phyloP scores from a whole-genome alignment of 2,888 invertebrate genomes.

The Brassicogethes aeneus region DNA sequence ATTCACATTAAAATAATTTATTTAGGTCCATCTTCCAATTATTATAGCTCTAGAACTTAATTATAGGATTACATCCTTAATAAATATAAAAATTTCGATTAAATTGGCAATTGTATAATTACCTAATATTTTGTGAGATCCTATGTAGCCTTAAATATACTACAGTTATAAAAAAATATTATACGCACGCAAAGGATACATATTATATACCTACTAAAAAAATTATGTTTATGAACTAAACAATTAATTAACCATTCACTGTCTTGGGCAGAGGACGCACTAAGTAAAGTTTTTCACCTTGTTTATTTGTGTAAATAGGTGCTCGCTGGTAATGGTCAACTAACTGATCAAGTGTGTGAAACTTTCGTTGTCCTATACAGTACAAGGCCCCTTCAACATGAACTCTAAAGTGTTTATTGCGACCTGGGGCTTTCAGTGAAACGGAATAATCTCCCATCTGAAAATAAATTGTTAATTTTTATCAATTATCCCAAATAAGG shows the following conservation, averaged over 20 bases:
- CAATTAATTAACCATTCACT: slow-evolving; percentile 26
- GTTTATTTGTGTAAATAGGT: slow-evolving; percentile 96
- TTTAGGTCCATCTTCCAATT: no score
- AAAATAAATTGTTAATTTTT: no score
- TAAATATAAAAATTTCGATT: no score
- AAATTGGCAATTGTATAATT: no score
- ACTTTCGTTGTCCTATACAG: slow-evolving; percentile 97
- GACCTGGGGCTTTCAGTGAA: slow-evolving; percentile 92
- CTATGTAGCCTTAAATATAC: background rate
- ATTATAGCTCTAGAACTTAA: no score
- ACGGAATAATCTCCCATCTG: slow-evolving; percentile 98
- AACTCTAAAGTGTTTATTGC: slow-evolving; percentile 99
- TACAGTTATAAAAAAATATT: slow-evolving; percentile 9
- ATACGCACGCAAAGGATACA: slow-evolving; percentile 18
- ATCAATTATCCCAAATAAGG: no score
- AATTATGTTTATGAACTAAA: background rate
- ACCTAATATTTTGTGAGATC: background rate
- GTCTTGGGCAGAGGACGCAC: slow-evolving; percentile 82
- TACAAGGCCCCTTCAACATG: slow-evolving; percentile 88
- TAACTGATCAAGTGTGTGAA: slow-evolving; percentile 89
- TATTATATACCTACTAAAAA: slow-evolving; percentile 9
- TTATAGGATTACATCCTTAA: no score
- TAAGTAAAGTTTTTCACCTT: slow-evolving; percentile 95
- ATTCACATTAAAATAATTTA: no score
- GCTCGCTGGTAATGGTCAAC: slow-evolving; percentile 98